Evolutionary conservation across 1,140 invertebrate genomes (phyloP), one percentile per base, ranked within the genome.

Genomic region (Yoshiicerus persimilis): DNA sequence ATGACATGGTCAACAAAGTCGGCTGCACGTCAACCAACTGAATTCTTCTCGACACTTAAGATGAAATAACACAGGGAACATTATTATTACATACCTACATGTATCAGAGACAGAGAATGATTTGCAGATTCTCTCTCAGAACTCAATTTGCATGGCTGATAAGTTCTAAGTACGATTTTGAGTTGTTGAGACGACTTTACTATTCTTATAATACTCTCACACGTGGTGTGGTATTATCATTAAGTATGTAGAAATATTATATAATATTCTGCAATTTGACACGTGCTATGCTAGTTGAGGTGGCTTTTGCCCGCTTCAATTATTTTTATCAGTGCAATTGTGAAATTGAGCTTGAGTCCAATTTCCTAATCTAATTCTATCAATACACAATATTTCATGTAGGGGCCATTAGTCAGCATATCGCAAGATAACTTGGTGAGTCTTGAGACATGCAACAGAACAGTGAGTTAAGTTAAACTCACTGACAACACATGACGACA

Each of bases 331-430:
- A 84, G 27, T 84, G 47, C 83, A 41, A 84, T 84, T 84, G 83
- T 84, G 83, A 84, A 84, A 84, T 84, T 84, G 83, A 84, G 83
- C 83, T 84, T 62, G 83, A 56, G 39, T 84, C 83, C 36, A 47
- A 84, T 84, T 84, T 32, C 39, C 80, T 84, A 84, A 84, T 84
- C 83, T 84, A 84, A 84, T 84, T 84, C 83, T 34, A 84, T 84
- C 83, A 84, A 47, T 84, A 80, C 75, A 80, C 32, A 80, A 80
- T 80, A 36, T 38, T 36, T 38, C 30, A 36, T 36, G 75, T 80
- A 80, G 32, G 20, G 75, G 75, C 75, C 75, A 80, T 80, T 80
- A 80, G 75, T 80, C 75, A 80, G 75, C 32, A 80, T 23, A n/a
- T n/a, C 9, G 20, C 41, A 47, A 47, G 41, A 47, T 47, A 16